Percentiles rank a stretch among this genome's conserved stretches.
These are phyloP conservation scores for Dasyornis broadbenti DNA, from an alignment of 2,113 vertebrate species.

Conservation along the genomic window DNA sequence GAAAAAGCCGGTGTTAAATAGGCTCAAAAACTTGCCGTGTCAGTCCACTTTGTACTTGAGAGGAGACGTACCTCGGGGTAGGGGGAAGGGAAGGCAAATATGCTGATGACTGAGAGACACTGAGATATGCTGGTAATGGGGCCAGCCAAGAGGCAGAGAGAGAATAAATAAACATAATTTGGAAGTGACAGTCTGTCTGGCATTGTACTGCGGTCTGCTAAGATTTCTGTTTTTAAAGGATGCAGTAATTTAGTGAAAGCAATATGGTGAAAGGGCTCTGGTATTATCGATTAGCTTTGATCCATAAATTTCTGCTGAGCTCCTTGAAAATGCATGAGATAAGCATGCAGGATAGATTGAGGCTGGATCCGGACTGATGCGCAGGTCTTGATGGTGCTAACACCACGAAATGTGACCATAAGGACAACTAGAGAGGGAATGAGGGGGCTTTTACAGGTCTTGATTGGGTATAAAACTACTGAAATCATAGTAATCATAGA, in stretches of 20 bases:
- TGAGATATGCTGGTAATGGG: slow-evolving; percentile 30
- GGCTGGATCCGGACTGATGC: accelerated
- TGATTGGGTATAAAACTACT: not conserved
- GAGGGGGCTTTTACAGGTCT: not conserved
- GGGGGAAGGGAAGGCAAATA: slow-evolving; percentile 21
- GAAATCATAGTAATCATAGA: not conserved
- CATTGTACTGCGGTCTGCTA: not conserved
- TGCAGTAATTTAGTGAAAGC: slow-evolving; percentile 16
- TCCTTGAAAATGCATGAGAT: not conserved
- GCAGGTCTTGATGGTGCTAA: accelerated
- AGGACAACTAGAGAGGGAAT: not conserved
- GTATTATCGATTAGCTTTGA: slow-evolving; percentile 10
- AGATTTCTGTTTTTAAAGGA: slow-evolving; percentile 16
- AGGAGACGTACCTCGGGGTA: not conserved
- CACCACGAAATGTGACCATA: not conserved
- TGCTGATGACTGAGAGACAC: slow-evolving; percentile 44
- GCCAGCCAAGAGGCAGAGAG: slow-evolving; percentile 51
- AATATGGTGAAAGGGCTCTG: not conserved
- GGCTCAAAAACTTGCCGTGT: slow-evolving; percentile 23
- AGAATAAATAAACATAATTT: slow-evolving; percentile 61
- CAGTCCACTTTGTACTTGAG: slow-evolving; percentile 47
- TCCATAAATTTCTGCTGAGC: not conserved
- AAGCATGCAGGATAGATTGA: not conserved
- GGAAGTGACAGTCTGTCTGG: slow-evolving; percentile 49
- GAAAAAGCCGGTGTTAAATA: slow-evolving; percentile 14